phyloP scores from a whole-genome alignment of 1,140 invertebrate species.

The Battus philenor region DNA sequence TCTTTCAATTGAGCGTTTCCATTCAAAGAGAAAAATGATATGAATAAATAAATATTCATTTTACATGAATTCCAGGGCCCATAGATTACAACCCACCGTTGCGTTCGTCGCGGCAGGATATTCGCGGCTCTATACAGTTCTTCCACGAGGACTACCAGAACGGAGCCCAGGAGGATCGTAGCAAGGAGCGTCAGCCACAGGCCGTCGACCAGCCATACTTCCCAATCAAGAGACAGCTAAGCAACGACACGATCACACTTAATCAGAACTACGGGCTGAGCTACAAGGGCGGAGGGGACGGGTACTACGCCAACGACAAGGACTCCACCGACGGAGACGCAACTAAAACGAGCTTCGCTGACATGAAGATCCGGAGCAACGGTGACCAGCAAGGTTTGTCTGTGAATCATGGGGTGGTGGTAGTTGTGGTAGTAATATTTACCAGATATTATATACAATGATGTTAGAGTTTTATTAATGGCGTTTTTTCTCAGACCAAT shows the following conservation, averaged over 20 bases:
- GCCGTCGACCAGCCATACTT: slow-evolving; percentile 49
- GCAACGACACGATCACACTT: slow-evolving; percentile 74
- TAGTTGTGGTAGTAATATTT: no score
- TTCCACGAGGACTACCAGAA: slow-evolving; percentile 78
- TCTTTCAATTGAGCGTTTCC: no score
- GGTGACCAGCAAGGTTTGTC: slow-evolving; percentile 71
- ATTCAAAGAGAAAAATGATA: no score
- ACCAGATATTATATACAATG: no score
- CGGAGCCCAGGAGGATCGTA: slow-evolving; percentile 35
- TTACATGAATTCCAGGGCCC: slow-evolving; percentile 33
- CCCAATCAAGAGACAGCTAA: slow-evolving; percentile 75
- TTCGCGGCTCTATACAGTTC: slow-evolving; percentile 82
- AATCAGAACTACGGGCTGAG: slow-evolving; percentile 77
- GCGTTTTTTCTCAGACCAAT: no score
- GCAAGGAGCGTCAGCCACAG: slow-evolving; percentile 44
- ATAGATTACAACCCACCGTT: slow-evolving; percentile 77
- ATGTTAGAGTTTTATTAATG: no score
- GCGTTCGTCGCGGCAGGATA: slow-evolving; percentile 85
- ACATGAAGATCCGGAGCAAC: slow-evolving; percentile 78
- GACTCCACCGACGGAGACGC: slow-evolving; percentile 72
- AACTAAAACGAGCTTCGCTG: slow-evolving; percentile 84
- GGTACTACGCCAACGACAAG: slow-evolving; percentile 67
- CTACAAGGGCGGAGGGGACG: slow-evolving; percentile 59
- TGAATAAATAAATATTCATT: no score
- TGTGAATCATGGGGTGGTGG: no score